Conservation (phyloP, 1,140 invertebrate species). For the Cherax quadricarinatus region DNA sequence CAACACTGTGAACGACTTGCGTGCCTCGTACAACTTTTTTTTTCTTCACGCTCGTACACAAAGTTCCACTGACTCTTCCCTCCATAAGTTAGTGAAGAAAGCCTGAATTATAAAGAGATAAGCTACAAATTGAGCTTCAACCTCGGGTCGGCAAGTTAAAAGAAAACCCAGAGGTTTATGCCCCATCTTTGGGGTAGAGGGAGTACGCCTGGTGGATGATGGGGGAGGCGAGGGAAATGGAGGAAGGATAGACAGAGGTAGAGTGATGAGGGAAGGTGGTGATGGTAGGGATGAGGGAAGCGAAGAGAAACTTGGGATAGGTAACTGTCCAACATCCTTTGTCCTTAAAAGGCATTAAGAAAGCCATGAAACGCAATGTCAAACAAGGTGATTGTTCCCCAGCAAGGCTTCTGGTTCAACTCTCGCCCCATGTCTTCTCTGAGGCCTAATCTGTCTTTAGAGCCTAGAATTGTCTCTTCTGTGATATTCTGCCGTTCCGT, state of each 20-base stretch:
- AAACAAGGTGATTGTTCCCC: background rate
- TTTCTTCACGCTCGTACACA: background rate
- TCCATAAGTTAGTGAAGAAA: background rate
- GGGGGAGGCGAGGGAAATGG: background rate
- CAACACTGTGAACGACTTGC: too few relatives aligned
- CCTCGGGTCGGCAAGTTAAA: conserved; percentile 28
- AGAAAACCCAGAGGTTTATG: conserved; percentile 29
- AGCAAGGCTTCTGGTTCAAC: background rate
- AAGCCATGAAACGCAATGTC: conserved; percentile 5
- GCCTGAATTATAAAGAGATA: background rate
- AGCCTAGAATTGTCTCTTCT: too few relatives aligned
- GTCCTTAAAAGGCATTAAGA: conserved; percentile 14
- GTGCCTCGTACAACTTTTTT: background rate
- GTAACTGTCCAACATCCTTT: conserved; percentile 29
- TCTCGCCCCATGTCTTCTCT: too few relatives aligned
- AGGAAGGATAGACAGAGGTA: background rate
- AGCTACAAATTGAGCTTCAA: conserved; percentile 4
- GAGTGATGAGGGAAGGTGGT: background rate
- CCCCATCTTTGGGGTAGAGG: background rate
- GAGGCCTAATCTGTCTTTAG: background rate
- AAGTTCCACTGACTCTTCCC: background rate
- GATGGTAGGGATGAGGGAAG: background rate
- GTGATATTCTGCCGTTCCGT: too few relatives aligned
- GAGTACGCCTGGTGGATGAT: background rate
- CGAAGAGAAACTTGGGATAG: background rate